These are phyloP conservation scores for Octodonta nipae DNA, from an alignment of 2,888 invertebrate species.

Conservation along the genomic window DNA sequence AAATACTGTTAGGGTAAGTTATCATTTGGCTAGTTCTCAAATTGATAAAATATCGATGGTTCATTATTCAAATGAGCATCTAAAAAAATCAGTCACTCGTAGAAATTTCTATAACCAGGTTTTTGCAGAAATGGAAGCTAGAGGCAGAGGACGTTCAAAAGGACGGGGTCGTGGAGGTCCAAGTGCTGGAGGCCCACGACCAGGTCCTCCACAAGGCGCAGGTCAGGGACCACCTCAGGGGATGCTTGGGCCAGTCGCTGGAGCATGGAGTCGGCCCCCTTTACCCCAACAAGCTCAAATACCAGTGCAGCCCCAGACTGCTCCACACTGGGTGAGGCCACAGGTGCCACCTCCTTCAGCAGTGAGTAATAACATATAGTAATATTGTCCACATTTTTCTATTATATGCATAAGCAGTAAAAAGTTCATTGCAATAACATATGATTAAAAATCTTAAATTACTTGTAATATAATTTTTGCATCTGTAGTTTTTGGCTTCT, in stretches of 20 bases:
- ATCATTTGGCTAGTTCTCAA: no score
- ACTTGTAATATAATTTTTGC: no score
- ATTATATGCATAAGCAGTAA: no score
- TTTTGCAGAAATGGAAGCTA: conserved; percentile 12
- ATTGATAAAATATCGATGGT: no score
- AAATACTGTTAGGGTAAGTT: no score
- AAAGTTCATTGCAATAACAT: no score
- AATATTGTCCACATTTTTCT: no score
- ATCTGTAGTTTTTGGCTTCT: no score
- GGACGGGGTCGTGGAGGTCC: conserved; percentile 23
- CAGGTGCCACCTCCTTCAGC: conserved; percentile 11
- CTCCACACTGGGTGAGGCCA: conserved; percentile 13
- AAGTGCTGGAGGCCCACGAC: conserved; percentile 13
- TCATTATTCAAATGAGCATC: no score
- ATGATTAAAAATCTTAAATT: no score
- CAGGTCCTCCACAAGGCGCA: conserved; percentile 11
- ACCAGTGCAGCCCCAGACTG: no score
- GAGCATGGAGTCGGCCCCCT: conserved; percentile 20
- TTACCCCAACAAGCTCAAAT: conserved; percentile 12
- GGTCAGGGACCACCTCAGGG: conserved; percentile 8
- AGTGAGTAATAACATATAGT: conserved; percentile 7
- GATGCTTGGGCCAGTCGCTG: conserved; percentile 10
- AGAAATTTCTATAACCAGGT: neutral
- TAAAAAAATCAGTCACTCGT: no score
- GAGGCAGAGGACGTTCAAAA: conserved; percentile 32